Percentiles rank a stretch among this genome's conserved stretches.
These are phyloP conservation scores for Leptothorax acervorum DNA, from an alignment of 2,888 invertebrate species.

Conservation along the genomic window DNA sequence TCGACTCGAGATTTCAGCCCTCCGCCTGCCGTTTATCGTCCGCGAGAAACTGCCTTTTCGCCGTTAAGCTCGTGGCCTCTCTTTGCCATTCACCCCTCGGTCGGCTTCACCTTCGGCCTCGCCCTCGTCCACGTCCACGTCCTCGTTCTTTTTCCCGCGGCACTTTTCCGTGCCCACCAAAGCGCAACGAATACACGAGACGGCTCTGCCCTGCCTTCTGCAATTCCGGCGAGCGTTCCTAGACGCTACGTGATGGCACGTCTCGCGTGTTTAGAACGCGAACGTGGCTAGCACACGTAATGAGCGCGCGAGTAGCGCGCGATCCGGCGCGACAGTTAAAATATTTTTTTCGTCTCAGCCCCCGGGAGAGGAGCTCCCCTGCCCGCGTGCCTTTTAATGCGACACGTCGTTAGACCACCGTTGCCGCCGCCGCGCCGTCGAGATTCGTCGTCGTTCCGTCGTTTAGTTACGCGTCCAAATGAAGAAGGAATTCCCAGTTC, in stretches of 20 bases:
- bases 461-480: neutral
- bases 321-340: slow-evolving; percentile 67
- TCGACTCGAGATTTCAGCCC: slow-evolving; percentile 40
- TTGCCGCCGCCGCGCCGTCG: neutral
- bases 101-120: slow-evolving; percentile 30
- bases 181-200: slow-evolving; percentile 60
- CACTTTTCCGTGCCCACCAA: slow-evolving; percentile 46
- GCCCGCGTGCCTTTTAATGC: slow-evolving; percentile 55
- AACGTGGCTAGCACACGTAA: slow-evolving; percentile 73
- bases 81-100: slow-evolving; percentile 25
- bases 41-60: slow-evolving; percentile 48
- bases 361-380: no score
- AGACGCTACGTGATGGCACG: slow-evolving; percentile 74
- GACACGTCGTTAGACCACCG: slow-evolving; percentile 46
- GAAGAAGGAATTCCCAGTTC: neutral
- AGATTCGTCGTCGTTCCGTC: slow-evolving; percentile 24
- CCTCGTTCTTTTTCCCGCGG: slow-evolving; percentile 47
- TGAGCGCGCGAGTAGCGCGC: slow-evolving; percentile 54
- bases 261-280: slow-evolving; percentile 75
- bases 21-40: slow-evolving; percentile 45
- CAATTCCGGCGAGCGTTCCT: slow-evolving; percentile 61
- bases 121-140: slow-evolving; percentile 10
- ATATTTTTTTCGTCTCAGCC: slow-evolving; percentile 54
- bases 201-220: slow-evolving; percentile 55
- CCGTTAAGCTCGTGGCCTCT: slow-evolving; percentile 22